Evolutionary conservation across 2,888 invertebrate genomes (phyloP), one percentile per base, ranked within the genome.

Genomic region (Zygogramma bicolorata): DNA sequence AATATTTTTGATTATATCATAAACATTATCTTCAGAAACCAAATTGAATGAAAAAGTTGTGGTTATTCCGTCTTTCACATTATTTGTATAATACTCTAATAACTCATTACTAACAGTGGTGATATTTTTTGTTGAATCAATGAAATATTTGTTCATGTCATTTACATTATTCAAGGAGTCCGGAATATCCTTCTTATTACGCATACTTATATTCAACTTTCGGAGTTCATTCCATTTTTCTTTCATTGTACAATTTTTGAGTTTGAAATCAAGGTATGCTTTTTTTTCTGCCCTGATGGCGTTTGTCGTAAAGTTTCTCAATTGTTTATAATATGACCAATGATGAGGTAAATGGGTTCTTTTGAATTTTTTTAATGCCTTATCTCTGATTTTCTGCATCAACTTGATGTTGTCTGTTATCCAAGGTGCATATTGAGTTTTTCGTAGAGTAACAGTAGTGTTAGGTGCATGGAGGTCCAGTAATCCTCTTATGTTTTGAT

Each of bases 341-440:
- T 58, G 59, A 7, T 58, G n/a, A 4, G 27, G 59, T 27, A 22
- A 22, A 10, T 29, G 25, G 20, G 25, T 58, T 58, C 29, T 20
- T 18, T 27, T 58, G 7, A 4, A 58, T 18, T 58, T 58, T 22
- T 29, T 1, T 58, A 27, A 58, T 7, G 59, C 59, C 22, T 58
- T 22, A 58, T 58, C 59, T 29, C 59, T 58, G 59, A 25, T n/a
- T 27, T 27, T 58, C 29, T 58, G 59, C 53, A 53, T 53, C 4
- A 53, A 2, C 6, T 53, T 53, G 10, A 53, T 25, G 25, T 53
- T 20, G 6, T 53, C 53, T 4, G 53, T 53, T 20, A 53, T 53
- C 29, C 1, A 58, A 58, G 27, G 59, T 15, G 59, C 15, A 58
- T 58, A 58, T 58, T n/a, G 15, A 20, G 15, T 27, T 20, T 58